These are phyloP conservation scores for Pyrgilauda ruficollis DNA, from an alignment of 2,113 vertebrate species.

Conservation along the genomic window DNA sequence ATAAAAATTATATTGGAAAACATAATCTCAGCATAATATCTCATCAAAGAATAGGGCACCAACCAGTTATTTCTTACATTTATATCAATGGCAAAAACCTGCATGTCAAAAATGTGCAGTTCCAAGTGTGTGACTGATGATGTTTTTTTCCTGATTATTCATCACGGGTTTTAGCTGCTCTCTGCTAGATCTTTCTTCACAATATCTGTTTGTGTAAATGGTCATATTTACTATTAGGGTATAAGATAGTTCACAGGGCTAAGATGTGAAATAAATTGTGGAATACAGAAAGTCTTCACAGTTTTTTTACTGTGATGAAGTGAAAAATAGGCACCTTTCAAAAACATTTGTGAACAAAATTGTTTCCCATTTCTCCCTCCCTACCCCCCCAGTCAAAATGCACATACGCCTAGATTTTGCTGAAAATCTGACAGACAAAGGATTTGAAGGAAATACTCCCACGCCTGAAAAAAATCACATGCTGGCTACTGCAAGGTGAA, in stretches of 20 bases:
- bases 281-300: background rate
- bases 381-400: background rate
- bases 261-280: background rate
- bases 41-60: background rate
- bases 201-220: background rate
- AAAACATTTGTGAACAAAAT: background rate
- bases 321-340: background rate
- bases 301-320: background rate
- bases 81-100: background rate
- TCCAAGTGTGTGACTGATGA: background rate
- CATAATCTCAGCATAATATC: background rate
- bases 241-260: background rate
- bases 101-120: background rate
- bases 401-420: background rate
- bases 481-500: background rate
- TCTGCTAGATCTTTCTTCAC: background rate
- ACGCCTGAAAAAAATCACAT: background rate
- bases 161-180: background rate
- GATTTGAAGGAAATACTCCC: background rate
- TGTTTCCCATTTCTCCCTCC: background rate
- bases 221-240: background rate
- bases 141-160: background rate
- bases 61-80: background rate
- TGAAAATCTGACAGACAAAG: background rate
- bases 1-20: slow-evolving; percentile 7